Evolutionary conservation across 2,113 vertebrate genomes (phyloP), one percentile per base, ranked within the genome.

Genomic region (Sander lucioperca): DNA sequence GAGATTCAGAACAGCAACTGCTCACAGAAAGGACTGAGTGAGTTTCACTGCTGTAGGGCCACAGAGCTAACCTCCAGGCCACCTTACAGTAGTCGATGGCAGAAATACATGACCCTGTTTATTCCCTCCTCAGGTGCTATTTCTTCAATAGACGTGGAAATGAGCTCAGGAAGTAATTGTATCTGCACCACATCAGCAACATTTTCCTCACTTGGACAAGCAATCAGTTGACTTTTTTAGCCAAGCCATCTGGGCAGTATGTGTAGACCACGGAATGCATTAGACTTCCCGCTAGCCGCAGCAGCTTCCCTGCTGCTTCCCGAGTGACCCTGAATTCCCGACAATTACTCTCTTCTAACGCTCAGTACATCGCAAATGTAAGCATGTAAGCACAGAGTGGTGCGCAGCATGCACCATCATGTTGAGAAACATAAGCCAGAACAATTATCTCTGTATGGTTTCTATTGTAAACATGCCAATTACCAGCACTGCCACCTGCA

Each of bases 401-500:
- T 68, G 61, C 59, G 57, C 6, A 27, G 23, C 48, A 63, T 25
- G 67, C 58, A 59, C 62, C 64, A 27, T 67, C 83, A 78, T 11
- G 51, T 68, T 45, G 80, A 77, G 74, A 86, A 87, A 82, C 82
- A 87, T 70, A 85, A 79, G 74, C 80, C 63, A 1, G n/a, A 54
- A 70, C 72, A 84, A 88, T 92, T 86, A 90, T 92, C 89, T 84
- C 88, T 83, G 69, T 75, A 45, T 86, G 81, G 58, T 63, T 85
- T 78, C 79, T 27, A 61, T 48, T 83, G 65, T 54, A 83, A 86
- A 90, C 81, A 66, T 67, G n/a, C 51, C 74, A 76, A 85, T 86
- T 81, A 85, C 59, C 36, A 16, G 15, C 58, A 27, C 43, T 16
- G 61, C 79, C 84, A 89, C 61, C 79, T 88, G 84, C 82, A 89